Evolutionary conservation across 2,888 invertebrate species (phyloP).

Genomic region (Leptodirus hochenwartii): DNA sequence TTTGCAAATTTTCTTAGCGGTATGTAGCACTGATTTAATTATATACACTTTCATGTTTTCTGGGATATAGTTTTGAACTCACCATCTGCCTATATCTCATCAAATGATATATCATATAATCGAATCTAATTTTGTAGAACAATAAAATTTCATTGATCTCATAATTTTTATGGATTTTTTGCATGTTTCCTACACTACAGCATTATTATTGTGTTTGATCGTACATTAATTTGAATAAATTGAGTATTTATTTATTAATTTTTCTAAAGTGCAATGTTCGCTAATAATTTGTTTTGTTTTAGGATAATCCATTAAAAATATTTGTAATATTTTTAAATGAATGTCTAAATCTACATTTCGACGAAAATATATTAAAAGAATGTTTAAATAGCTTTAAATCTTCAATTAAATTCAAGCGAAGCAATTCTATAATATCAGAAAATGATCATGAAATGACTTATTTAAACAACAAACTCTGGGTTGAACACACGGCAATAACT

Average conservation of each 20-base stretch:
- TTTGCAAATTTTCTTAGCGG: slow-evolving; percentile 51
- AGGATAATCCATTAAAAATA: slow-evolving; percentile 44
- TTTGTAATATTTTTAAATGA: slow-evolving; percentile 21
- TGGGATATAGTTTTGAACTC: no score
- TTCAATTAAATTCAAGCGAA: slow-evolving; percentile 17
- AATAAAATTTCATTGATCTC: no score
- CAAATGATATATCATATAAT: no score
- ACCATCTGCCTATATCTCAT: no score
- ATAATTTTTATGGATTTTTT: no score
- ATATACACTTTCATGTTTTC: no score
- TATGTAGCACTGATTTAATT: slow-evolving; percentile 28
- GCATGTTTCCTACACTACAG: no score
- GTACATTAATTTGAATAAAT: no score
- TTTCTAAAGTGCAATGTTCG: no score
- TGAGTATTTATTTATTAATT: no score
- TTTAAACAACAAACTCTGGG: slow-evolving; percentile 32
- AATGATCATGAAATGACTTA: slow-evolving; percentile 29
- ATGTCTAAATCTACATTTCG: slow-evolving; percentile 22
- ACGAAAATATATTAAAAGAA: slow-evolving; percentile 15
- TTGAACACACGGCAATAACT: slow-evolving; percentile 36
- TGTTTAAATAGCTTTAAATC: slow-evolving; percentile 26
- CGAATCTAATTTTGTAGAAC: no score
- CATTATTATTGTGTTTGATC: no score
- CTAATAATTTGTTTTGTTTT: slow-evolving; percentile 17
- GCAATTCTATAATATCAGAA: slow-evolving; percentile 18